These are phyloP conservation scores for Siderastrea radians DNA, from an alignment of 92 coral and sea anemone genomes.

Conservation along the genomic window DNA sequence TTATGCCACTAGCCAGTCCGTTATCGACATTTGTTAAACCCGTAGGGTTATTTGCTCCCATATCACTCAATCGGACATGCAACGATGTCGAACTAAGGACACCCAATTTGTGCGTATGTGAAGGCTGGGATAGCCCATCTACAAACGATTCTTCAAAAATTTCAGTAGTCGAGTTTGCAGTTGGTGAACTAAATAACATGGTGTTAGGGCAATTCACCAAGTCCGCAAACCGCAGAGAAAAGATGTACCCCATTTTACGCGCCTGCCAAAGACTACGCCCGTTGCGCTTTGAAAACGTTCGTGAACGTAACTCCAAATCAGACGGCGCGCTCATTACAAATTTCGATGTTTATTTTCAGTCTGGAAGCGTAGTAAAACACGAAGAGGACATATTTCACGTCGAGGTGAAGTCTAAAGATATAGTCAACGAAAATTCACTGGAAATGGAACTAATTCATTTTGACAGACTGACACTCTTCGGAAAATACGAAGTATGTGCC, in stretches of 20 bases:
- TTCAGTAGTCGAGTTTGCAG: constrained; percentile 89
- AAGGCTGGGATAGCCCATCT: constrained; percentile 91
- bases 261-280: constrained; percentile 83
- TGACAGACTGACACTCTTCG: constrained; percentile 82
- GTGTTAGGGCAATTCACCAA: constrained; percentile 54
- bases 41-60: constrained; percentile 76
- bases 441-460: constrained; percentile 77
- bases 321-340: constrained; percentile 74
- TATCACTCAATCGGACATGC: constrained; percentile 75
- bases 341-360: constrained; percentile 55
- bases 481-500: constrained; percentile 80
- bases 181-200: constrained; percentile 84
- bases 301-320: constrained; percentile 69
- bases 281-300: constrained; percentile 76
- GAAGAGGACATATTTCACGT: constrained; percentile 73
- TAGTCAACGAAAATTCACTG: constrained; percentile 55
- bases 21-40: constrained; percentile 63
- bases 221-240: not conserved
- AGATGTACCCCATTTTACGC: constrained; percentile 13
- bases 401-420: constrained; percentile 65
- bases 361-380: constrained; percentile 67
- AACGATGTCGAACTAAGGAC: constrained; percentile 76
- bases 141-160: constrained; percentile 76
- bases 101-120: constrained; percentile 88
- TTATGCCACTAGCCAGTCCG: constrained; percentile 76